These are phyloP conservation scores for Ornithorhynchus anatinus DNA, from an alignment of 2,113 vertebrate species.

Conservation along the genomic window DNA sequence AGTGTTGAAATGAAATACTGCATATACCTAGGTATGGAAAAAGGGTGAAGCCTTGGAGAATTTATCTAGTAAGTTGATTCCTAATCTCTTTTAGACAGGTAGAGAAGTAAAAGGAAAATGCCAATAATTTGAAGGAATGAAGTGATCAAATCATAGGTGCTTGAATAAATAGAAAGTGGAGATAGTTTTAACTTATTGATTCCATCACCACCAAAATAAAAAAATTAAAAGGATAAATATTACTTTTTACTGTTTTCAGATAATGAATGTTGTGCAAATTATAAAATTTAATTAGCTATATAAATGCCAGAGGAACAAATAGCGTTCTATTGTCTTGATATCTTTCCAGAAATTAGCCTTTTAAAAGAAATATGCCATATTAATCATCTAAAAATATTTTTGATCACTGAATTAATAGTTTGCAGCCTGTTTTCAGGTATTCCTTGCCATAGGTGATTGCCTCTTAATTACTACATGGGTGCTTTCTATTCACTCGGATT, in stretches of 20 bases:
- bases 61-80: conserved; percentile 10
- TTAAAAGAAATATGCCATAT: conserved; percentile 99
- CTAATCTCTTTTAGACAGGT: conserved; percentile 34
- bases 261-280: conserved; percentile 86
- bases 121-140: conserved; percentile 45
- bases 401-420: conserved; percentile 99
- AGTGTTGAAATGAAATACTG: too few relatives aligned
- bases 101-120: too few relatives aligned
- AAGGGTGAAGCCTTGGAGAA: conserved; percentile 22
- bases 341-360: conserved; percentile 99
- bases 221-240: conserved; percentile 63
- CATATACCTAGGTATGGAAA: background rate
- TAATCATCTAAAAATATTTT: conserved; percentile 99
- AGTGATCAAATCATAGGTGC: conserved; percentile 20
- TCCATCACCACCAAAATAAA: conserved; percentile 57
- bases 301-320: conserved; percentile 96
- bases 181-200: conserved; percentile 70
- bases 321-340: conserved; percentile 97
- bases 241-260: conserved; percentile 79
- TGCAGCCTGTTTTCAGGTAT: conserved; percentile 90
- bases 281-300: conserved; percentile 99
- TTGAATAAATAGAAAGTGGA: conserved; percentile 58
- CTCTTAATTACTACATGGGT: conserved; percentile 99
- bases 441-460: conserved; percentile 99
- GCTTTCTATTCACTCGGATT: conserved; percentile 96